These are phyloP conservation scores for Hirtodrosophila duncani DNA, from an alignment of 2,888 invertebrate genomes.

Conservation along the genomic window DNA sequence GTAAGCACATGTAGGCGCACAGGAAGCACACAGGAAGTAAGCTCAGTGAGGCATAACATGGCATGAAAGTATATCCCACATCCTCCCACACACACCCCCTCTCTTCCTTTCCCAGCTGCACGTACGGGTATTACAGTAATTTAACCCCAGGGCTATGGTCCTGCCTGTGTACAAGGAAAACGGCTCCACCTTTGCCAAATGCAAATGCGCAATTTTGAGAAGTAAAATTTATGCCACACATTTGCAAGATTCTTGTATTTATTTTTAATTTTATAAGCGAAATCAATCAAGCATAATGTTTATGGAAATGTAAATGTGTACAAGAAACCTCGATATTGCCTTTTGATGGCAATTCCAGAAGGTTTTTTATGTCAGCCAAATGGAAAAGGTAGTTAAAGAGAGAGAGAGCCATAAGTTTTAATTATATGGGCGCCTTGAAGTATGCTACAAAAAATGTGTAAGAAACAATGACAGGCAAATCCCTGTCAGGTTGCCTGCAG, in stretches of 20 bases:
- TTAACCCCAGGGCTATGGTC: constrained; percentile 45
- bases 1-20: constrained; percentile 43
- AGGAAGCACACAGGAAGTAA: constrained; percentile 54
- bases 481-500: constrained; percentile 22
- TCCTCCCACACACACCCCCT: background rate
- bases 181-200: constrained; percentile 34
- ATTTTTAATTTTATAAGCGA: constrained; percentile 57
- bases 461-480: constrained; percentile 9
- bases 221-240: constrained; percentile 53
- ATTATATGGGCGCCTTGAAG: constrained; percentile 41
- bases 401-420: constrained; percentile 56
- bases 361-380: no score
- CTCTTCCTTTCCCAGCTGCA: constrained; percentile 21
- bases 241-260: constrained; percentile 56
- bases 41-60: constrained; percentile 30
- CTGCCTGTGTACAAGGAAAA: no score
- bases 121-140: constrained; percentile 52
- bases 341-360: constrained; percentile 28
- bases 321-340: no score
- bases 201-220: constrained; percentile 45
- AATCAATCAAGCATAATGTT: constrained; percentile 60
- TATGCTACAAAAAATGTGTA: constrained; percentile 9
- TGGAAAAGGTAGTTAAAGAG: no score
- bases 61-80: no score
- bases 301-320: constrained; percentile 25